A percentile compares a stretch with the other conserved stretches of the same genome.
Conservation (phyloP, 2,113 vertebrate genomes). For the Nettapus auritus region DNA sequence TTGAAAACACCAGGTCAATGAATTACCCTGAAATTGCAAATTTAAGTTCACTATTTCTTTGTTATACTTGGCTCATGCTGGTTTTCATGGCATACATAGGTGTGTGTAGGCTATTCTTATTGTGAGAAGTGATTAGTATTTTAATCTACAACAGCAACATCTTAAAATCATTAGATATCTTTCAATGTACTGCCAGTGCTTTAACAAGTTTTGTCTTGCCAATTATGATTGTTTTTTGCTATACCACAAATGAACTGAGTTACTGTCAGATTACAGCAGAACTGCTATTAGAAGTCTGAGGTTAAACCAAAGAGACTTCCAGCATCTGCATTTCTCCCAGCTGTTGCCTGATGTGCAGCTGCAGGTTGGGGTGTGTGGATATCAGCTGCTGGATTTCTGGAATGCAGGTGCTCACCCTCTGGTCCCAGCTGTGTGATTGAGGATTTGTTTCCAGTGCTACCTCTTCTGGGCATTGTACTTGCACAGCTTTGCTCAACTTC, state of each 20-base stretch:
- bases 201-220: neutral
- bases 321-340: too few species aligned
- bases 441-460: neutral
- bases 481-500: neutral
- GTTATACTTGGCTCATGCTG: constrained; percentile 9
- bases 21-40: constrained; percentile 33
- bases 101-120: too few species aligned
- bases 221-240: neutral
- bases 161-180: constrained; percentile 27
- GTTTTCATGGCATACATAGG: constrained; percentile 18
- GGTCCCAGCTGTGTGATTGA: fast-evolving
- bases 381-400: neutral
- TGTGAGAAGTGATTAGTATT: constrained; percentile 24
- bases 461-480: neutral
- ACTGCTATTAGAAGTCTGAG: too few species aligned
- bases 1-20: constrained; percentile 49
- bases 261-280: too few species aligned
- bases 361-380: too few species aligned
- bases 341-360: too few species aligned
- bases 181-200: neutral
- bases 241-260: neutral
- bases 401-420: neutral
- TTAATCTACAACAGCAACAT: neutral
- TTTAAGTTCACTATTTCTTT: constrained; percentile 17
- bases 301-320: too few species aligned